Evolutionary conservation across 1,140 invertebrate species (phyloP), one percentile per base, ranked within the genome.

Genomic region (Hermetia illucens): DNA sequence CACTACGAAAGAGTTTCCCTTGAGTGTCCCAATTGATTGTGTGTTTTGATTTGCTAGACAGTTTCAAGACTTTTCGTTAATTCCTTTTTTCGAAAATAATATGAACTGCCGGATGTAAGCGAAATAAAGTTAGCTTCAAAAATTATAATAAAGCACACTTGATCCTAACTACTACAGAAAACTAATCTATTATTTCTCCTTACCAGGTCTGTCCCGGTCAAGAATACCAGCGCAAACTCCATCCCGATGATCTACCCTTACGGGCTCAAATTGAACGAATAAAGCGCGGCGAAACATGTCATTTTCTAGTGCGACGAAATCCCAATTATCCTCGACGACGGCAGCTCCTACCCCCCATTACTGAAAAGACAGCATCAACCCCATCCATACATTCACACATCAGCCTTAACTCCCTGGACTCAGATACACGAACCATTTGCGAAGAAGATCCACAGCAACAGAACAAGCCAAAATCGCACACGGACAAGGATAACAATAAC

Each of bases 161-260:
- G n/a, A n/a, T n/a, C n/a, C n/a, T n/a, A n/a, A n/a, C n/a, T n/a
- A n/a, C n/a, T n/a, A n/a, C 21, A n/a, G n/a, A n/a, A n/a, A n/a
- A n/a, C n/a, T n/a, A n/a, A n/a, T n/a, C n/a, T n/a, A 17, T 18
- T 3, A 33, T 41, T 13, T 42, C 21, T 38, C 15, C 13, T 29
- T 55, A 63, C 4, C 50, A 74, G 72, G 70, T 74, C 4, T 74
- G 71, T 44, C 65, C 69, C 19, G 65, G 68, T 0, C 70, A 71
- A 64, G 82, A 86, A 53, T 85, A 83, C 61, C 84, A 90, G 58
- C 71, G 86, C 19, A 88, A 87, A 61, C 58, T 91, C 22, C 82
- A 88, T 55, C 79, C 81, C 1, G 83, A 88, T 45, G 87, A 91
- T 56, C 69, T 78, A 40, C 84, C 85, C 1, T 67, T 91, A n/a